Base-by-base conservation (phyloP, 2,113 vertebrate species). In the Erpornis zantholeuca region DNA sequence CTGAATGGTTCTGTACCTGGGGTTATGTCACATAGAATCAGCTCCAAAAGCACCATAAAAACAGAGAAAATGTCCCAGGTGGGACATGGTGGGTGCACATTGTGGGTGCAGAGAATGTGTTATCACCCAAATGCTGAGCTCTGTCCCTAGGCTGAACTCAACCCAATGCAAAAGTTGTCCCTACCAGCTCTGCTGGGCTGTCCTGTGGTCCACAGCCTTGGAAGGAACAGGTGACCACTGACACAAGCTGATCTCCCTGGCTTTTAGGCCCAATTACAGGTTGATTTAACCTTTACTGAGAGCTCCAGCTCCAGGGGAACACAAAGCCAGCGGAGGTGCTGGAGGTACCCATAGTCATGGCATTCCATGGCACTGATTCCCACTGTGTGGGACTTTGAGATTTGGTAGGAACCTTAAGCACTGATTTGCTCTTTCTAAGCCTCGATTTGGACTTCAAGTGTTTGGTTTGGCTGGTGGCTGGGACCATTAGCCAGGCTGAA, bases 1-100 rank as follows among this genome's bases (percentile, higher is more conserved):
- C 33, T n/a, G 38, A 45, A 78, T 2, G 15, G 11, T 21, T 79
- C 36, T 0, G 0, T 44, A 68, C 11, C 49, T 50, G 19, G 24
- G 12, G 20, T 35, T 52, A 52, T 38, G 50, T 19, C 60, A 54
- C 1, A 3, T 23, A 16, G 13, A 5, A 78, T 7, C 42, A 80
- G n/a, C 7, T 92, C 31, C n/a, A 75, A n/a, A 42, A 10, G 53
- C n/a, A 59, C 33, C 18, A 23, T 22, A 38, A 71, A 60, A 54
- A 4, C 1, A 27, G 36, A 42, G 16, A n/a, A 42, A 10, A 75
- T 17, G n/a, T 35, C 40, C 36, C 61, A 36, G 33, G 53, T 33
- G 17, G 33, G 56, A n/a, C 21, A n/a, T 2, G 15, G 54, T 57
- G 56, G n/a, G 33, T 35, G 14, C 56, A 57, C 21, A 22, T 12